phyloP scores from a whole-genome alignment of 2,797 vertebrate genomes.

The Xerus rutilus region DNA sequence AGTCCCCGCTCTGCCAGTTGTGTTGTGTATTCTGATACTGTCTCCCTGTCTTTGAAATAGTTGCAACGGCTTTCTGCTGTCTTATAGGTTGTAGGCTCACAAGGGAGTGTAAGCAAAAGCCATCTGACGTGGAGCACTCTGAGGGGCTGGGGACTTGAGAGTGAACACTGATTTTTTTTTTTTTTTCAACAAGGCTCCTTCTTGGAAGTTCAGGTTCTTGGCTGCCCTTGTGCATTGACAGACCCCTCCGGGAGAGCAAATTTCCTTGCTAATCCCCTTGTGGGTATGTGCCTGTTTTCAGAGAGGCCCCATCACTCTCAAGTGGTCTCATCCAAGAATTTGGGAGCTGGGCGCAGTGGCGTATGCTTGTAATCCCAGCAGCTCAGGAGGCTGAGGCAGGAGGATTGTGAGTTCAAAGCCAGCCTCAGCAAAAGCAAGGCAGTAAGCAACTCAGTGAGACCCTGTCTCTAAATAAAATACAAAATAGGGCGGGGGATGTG shows the following conservation, averaged over 20 bases:
- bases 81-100: neutral
- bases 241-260: neutral
- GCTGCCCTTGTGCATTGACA: neutral
- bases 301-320: neutral
- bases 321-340: neutral
- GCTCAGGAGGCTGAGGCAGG: no score
- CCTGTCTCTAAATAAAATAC: no score
- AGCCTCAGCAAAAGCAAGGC: no score
- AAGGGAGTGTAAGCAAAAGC: neutral
- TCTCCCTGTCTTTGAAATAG: neutral
- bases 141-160: fast-evolving
- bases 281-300: neutral
- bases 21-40: neutral
- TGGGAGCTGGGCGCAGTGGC: neutral
- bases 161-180: neutral
- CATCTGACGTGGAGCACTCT: fast-evolving
- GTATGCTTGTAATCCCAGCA: no score
- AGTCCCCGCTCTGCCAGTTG: neutral
- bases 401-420: no score
- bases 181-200: neutral
- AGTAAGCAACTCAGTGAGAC: no score
- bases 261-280: neutral
- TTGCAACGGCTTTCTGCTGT: neutral
- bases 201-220: fast-evolving
- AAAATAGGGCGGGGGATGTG: no score